Percentiles rank a stretch among this genome's conserved stretches.
Evolutionary conservation across 2,797 vertebrate genomes (phyloP).

Genomic region (Graptemys geographica): DNA sequence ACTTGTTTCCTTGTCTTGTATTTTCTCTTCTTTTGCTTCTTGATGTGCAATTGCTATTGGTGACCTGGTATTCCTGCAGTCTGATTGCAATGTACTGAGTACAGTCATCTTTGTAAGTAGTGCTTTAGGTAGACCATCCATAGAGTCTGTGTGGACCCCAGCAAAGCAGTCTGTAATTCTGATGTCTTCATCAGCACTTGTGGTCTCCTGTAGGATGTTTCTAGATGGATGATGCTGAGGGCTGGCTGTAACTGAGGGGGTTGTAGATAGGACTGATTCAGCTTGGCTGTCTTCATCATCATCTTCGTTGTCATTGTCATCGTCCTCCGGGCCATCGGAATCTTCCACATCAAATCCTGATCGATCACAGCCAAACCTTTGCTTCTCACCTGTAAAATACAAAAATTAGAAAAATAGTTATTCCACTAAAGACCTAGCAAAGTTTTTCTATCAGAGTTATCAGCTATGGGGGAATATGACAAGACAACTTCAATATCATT

Average conservation of each 20-base stretch:
- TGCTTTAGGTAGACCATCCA: constrained; percentile 88
- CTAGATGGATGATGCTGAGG: constrained; percentile 90
- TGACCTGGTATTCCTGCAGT: constrained; percentile 25
- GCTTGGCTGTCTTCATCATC: constrained; percentile 98
- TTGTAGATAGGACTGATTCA: constrained; percentile 92
- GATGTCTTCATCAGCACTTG: constrained; percentile 76
- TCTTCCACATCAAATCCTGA: constrained; percentile 95
- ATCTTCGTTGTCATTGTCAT: constrained; percentile 96
- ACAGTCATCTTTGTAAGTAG: constrained; percentile 95
- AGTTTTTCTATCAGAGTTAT: neutral
- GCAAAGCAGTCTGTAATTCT: constrained; percentile 72
- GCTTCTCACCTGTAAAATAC: constrained; percentile 88
- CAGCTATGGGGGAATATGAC: neutral
- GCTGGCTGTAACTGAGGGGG: constrained; percentile 94
- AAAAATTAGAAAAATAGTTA: constrained; percentile 24
- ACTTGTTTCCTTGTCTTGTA: neutral
- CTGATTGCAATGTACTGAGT: constrained; percentile 73
- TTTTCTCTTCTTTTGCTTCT: constrained; percentile 26
- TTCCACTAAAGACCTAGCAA: neutral
- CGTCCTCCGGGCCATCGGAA: constrained; percentile 93
- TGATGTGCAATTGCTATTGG: constrained; percentile 18
- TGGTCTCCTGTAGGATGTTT: constrained; percentile 73
- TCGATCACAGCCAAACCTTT: constrained; percentile 86
- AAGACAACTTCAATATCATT: neutral
- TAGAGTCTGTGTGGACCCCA: constrained; percentile 80